These are phyloP conservation scores for Odiellus spinosus DNA, from an alignment of 2,888 invertebrate species.

Conservation along the genomic window DNA sequence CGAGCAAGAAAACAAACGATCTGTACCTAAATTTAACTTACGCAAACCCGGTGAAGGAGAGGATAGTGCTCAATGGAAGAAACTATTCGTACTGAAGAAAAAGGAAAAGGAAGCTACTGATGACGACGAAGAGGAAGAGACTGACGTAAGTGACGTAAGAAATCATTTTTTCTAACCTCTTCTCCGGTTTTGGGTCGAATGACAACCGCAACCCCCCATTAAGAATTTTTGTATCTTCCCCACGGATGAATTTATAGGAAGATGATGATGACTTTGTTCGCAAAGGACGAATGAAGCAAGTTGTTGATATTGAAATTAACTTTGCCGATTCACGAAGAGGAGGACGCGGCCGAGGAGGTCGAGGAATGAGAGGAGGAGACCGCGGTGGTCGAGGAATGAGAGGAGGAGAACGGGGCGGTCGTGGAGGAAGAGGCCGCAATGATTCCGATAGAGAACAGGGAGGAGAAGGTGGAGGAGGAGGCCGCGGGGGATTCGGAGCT, in stretches of 20 bases:
- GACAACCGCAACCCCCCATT: background rate
- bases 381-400: conserved; percentile 11
- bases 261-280: conserved; percentile 16
- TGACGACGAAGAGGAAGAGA: conserved; percentile 39
- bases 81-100: conserved; percentile 38
- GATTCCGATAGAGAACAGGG: conserved; percentile 20
- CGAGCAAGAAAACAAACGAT: conserved; percentile 50
- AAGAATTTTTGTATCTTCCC: no score
- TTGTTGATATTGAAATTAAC: conserved; percentile 72
- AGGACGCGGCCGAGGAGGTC: conserved; percentile 17
- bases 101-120: conserved; percentile 35
- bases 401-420: conserved; percentile 22
- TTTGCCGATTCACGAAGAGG: conserved; percentile 36
- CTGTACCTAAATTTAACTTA: conserved; percentile 73
- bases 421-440: conserved; percentile 19
- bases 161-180: background rate
- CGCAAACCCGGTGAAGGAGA: conserved; percentile 90
- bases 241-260: background rate
- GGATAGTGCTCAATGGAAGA: conserved; percentile 65
- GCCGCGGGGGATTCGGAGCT: conserved; percentile 10
- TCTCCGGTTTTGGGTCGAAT: background rate
- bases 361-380: conserved; percentile 33
- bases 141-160: conserved; percentile 14
- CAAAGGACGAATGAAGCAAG: conserved; percentile 59
- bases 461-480: conserved; percentile 16